A percentile compares a stretch with the other conserved stretches of the same genome.
Conservation (phyloP, 2,888 invertebrate genomes). For the Temnothorax ravouxi region DNA sequence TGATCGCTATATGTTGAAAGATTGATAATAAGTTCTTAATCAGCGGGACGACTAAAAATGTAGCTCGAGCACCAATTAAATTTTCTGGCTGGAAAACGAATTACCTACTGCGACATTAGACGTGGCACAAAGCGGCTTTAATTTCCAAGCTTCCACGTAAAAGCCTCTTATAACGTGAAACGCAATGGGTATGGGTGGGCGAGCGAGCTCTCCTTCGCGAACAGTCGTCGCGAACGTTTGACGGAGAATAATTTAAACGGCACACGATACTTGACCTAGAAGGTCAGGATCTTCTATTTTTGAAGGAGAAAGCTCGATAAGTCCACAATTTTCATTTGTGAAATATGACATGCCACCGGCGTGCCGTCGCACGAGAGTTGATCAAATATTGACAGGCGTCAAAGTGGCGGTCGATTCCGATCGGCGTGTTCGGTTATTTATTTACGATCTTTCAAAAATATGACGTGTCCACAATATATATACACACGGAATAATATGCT, state of each 20-base stretch:
- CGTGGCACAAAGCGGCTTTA: conserved; percentile 15
- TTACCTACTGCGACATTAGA: conserved; percentile 20
- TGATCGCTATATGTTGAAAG: neutral
- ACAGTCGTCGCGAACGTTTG: neutral
- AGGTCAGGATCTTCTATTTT: conserved; percentile 49
- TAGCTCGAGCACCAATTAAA: conserved; percentile 45
- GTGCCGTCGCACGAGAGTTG: conserved; percentile 12
- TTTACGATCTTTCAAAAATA: neutral
- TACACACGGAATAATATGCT: neutral
- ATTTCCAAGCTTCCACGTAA: conserved; percentile 23
- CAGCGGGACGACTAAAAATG: conserved; percentile 22
- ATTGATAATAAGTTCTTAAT: neutral
- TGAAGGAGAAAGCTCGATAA: conserved; percentile 28
- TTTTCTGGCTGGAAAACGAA: conserved; percentile 38
- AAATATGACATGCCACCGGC: neutral
- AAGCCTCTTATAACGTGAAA: conserved; percentile 24
- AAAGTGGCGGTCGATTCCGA: conserved; percentile 3
- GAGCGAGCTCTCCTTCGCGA: neutral
- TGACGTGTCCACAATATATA: neutral
- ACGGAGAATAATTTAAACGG: conserved; percentile 37
- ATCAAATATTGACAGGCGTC: conserved; percentile 48
- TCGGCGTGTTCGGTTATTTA: conserved; percentile 20
- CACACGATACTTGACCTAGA: conserved; percentile 30
- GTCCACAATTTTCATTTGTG: neutral
- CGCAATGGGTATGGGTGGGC: too few species aligned